phyloP scores from a whole-genome alignment of 2,113 vertebrate species.

The Pagrus major region DNA sequence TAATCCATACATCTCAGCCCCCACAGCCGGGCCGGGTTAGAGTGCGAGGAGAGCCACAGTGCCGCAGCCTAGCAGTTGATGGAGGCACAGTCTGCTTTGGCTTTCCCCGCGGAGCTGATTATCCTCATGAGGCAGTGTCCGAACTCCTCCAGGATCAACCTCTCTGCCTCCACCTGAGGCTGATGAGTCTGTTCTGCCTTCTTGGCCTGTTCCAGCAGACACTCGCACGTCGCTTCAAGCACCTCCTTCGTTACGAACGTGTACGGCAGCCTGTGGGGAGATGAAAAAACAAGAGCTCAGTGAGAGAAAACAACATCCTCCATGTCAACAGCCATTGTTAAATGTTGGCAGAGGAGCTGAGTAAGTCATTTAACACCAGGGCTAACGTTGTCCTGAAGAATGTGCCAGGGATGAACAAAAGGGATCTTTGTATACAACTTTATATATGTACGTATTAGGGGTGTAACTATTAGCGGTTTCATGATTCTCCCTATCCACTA shows the following conservation, averaged over 20 bases:
- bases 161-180: constrained; percentile 90
- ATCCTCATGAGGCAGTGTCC: constrained; percentile 97
- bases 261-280: constrained; percentile 90
- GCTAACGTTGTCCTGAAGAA: too few species aligned
- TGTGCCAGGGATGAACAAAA: too few species aligned
- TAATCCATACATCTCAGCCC: background rate
- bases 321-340: too few species aligned
- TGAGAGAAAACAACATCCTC: background rate
- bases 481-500: too few species aligned
- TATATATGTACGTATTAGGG: too few species aligned
- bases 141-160: constrained; percentile 98
- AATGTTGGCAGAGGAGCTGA: background rate
- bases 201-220: constrained; percentile 94
- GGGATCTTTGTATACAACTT: too few species aligned
- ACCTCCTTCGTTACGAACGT: constrained; percentile 98
- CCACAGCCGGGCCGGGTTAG: background rate
- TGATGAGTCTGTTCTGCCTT: constrained; percentile 90
- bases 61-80: constrained; percentile 90
- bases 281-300: background rate
- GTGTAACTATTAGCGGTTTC: too few species aligned
- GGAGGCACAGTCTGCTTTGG: constrained; percentile 92
- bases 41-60: constrained; percentile 13
- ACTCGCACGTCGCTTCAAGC: constrained; percentile 94
- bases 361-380: background rate
- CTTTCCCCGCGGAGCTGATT: constrained; percentile 96